Evolutionary conservation across 2,797 vertebrate species (phyloP).

Genomic region (Rhadinocentrus ornatus): DNA sequence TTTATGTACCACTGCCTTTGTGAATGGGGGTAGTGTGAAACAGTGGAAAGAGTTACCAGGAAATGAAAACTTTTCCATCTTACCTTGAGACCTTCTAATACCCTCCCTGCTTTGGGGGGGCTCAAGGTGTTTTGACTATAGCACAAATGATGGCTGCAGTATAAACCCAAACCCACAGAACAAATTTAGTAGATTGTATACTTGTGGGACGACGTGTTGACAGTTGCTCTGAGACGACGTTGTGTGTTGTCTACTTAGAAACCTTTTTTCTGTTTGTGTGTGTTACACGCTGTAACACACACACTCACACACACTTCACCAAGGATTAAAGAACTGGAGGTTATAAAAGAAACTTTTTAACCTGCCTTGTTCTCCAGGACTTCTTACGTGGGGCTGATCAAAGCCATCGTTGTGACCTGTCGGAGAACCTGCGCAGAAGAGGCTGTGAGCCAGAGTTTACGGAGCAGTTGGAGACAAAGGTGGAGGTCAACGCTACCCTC

Average conservation of each 20-base stretch:
- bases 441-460: constrained; percentile 89
- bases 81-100: constrained; percentile 21
- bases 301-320: neutral
- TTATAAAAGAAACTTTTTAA: constrained; percentile 4
- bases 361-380: constrained; percentile 78
- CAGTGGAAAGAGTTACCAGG: neutral
- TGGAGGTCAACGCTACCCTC: constrained; percentile 82
- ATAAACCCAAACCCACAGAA: neutral
- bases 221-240: neutral
- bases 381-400: constrained; percentile 85
- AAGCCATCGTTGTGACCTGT: constrained; percentile 89
- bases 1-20: neutral
- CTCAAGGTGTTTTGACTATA: constrained; percentile 1
- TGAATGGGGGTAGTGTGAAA: constrained; percentile 13
- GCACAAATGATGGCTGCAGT: neutral
- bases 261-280: neutral
- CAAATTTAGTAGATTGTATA: neutral
- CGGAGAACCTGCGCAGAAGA: constrained; percentile 86
- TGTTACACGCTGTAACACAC: neutral
- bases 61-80: constrained; percentile 2
- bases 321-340: too few species aligned
- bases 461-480: constrained; percentile 85
- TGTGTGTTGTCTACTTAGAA: neutral
- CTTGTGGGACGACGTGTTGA: too few species aligned
- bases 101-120: neutral